Evolutionary conservation across 2,113 vertebrate genomes (phyloP).

Genomic region (Actenoides hombroni): DNA sequence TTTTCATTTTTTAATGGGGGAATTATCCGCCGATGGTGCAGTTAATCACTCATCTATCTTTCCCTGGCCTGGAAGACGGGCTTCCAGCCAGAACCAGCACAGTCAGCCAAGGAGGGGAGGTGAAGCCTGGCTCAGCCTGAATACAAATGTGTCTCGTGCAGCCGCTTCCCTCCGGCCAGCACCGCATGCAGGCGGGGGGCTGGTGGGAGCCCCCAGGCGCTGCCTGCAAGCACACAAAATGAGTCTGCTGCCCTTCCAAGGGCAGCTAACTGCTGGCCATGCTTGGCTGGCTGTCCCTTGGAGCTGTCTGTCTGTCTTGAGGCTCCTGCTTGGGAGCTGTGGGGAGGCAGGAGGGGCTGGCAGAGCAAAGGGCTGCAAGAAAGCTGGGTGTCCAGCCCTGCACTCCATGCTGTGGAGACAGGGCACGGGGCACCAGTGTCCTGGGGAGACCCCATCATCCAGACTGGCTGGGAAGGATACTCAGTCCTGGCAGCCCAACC

Average conservation of each 20-base stretch:
- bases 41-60: slow-evolving; percentile 66
- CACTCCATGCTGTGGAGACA: not conserved
- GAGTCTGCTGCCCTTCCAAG: not conserved
- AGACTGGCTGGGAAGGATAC: not conserved
- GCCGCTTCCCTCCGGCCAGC: not conserved
- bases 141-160: slow-evolving; percentile 59
- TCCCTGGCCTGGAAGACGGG: slow-evolving; percentile 56
- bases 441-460: not conserved
- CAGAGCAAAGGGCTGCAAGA: not conserved
- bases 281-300: not conserved
- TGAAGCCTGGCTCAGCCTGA: slow-evolving; percentile 51
- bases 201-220: not conserved
- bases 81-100: slow-evolving; percentile 56
- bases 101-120: slow-evolving; percentile 43
- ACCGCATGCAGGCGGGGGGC: not conserved
- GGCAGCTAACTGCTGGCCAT: not conserved
- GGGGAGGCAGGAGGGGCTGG: not conserved
- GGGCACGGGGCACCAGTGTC: not conserved
- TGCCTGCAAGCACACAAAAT: not conserved
- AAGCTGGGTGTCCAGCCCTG: not conserved
- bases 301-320: not conserved
- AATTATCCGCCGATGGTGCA: slow-evolving; percentile 61
- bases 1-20: slow-evolving; percentile 72
- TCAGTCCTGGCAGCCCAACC: not conserved
- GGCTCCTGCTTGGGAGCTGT: not conserved